These are phyloP conservation scores for Onychostoma macrolepis DNA, from an alignment of 2,113 vertebrate species.

Conservation along the genomic window DNA sequence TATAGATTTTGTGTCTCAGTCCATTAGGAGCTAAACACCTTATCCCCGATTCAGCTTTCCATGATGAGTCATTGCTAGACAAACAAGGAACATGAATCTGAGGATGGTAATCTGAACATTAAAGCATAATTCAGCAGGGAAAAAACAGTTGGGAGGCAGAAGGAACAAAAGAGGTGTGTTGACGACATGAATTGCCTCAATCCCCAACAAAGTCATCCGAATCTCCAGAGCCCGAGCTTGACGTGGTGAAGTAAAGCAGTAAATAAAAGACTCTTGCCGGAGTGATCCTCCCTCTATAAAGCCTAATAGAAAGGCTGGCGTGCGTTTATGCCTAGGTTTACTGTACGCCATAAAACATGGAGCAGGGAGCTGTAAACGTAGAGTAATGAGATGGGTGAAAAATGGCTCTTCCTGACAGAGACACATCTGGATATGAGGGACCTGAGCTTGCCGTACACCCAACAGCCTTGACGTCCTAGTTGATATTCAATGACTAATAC, in stretches of 20 bases:
- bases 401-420: conserved; percentile 42
- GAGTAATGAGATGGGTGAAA: conserved; percentile 58
- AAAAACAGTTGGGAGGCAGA: conserved; percentile 2
- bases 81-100: background rate
- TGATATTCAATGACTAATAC: conserved; percentile 46
- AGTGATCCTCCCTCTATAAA: conserved; percentile 53
- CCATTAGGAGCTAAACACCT: conserved; percentile 19
- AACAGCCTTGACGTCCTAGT: conserved; percentile 21
- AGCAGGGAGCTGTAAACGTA: conserved; percentile 52
- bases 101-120: conserved; percentile 20
- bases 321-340: conserved; percentile 50
- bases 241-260: conserved; percentile 30
- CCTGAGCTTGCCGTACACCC: conserved; percentile 10
- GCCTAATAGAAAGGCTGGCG: conserved; percentile 54
- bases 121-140: conserved; percentile 38
- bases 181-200: conserved; percentile 13
- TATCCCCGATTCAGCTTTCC: conserved; percentile 23
- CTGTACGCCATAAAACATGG: conserved; percentile 50
- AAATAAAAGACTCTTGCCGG: conserved; percentile 52
- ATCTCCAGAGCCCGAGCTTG: conserved; percentile 14
- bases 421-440: conserved; percentile 37
- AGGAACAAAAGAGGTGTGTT: conserved; percentile 22
- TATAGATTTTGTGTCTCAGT: conserved; percentile 31
- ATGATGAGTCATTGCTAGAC: conserved; percentile 34
- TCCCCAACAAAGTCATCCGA: conserved; percentile 24